These are phyloP conservation scores for Pyralis farinalis DNA, from an alignment of 2,888 invertebrate species.

Conservation along the genomic window DNA sequence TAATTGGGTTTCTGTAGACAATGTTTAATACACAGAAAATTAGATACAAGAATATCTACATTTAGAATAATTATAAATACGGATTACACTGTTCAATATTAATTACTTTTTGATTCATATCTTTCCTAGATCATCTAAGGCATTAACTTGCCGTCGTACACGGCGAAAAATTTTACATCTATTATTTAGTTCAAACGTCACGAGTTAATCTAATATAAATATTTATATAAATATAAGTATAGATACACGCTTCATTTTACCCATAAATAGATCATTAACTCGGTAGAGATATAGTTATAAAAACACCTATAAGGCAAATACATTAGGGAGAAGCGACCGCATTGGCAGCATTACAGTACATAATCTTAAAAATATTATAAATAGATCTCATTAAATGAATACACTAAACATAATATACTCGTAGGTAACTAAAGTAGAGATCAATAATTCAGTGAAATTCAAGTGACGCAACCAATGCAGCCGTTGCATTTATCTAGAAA, in stretches of 20 bases:
- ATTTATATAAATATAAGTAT: slow-evolving; percentile 46
- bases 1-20: too few relatives aligned
- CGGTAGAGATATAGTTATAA: slow-evolving; percentile 65
- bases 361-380: too few relatives aligned
- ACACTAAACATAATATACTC: too few relatives aligned
- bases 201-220: slow-evolving; percentile 48
- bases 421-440: neutral
- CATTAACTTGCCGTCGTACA: slow-evolving; percentile 41
- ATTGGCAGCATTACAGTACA: slow-evolving; percentile 22
- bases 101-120: slow-evolving; percentile 20
- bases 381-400: neutral
- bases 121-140: slow-evolving; percentile 57
- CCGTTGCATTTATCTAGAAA: slow-evolving; percentile 47
- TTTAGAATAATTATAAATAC: slow-evolving; percentile 20
- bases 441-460: slow-evolving; percentile 1
- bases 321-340: slow-evolving; percentile 58
- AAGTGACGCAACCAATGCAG: slow-evolving; percentile 38
- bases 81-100: slow-evolving; percentile 21
- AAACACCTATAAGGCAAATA: slow-evolving; percentile 78
- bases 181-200: slow-evolving; percentile 32
- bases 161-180: slow-evolving; percentile 39
- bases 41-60: slow-evolving; percentile 30
- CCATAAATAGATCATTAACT: slow-evolving; percentile 36
- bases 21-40: slow-evolving; percentile 16
- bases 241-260: slow-evolving; percentile 36